A percentile compares a stretch with the other conserved stretches of the same genome.
These are phyloP conservation scores for Nebria ingens DNA, from an alignment of 1,140 invertebrate genomes.

Conservation along the genomic window DNA sequence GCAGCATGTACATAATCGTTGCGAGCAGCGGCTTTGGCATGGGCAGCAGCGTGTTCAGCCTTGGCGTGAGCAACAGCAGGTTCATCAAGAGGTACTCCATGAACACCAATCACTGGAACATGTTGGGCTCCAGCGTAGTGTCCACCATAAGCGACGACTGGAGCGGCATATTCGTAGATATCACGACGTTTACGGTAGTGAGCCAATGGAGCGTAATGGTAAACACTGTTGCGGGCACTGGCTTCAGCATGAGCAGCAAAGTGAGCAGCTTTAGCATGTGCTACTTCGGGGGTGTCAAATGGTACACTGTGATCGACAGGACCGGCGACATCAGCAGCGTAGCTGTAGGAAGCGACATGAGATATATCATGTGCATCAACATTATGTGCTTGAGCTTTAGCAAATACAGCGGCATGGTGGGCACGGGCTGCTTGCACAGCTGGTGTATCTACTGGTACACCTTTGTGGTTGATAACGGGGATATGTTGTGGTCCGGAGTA, in stretches of 20 bases:
- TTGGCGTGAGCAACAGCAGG: too few relatives aligned
- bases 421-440: constrained; percentile 38
- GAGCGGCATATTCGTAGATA: too few relatives aligned
- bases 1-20: too few relatives aligned
- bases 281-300: constrained; percentile 38
- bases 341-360: constrained; percentile 40
- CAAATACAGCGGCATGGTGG: constrained; percentile 37
- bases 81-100: too few relatives aligned
- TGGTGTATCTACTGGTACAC: constrained; percentile 31
- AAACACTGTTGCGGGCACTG: too few relatives aligned
- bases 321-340: constrained; percentile 5
- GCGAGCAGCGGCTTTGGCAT: constrained; percentile 24
- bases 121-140: too few relatives aligned
- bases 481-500: constrained; percentile 29
- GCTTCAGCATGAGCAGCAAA: constrained; percentile 37
- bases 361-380: not conserved
- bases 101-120: too few relatives aligned
- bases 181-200: too few relatives aligned
- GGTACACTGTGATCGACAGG: constrained; percentile 39
- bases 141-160: too few relatives aligned
- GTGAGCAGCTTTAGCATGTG: constrained; percentile 17
- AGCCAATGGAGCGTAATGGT: too few relatives aligned
- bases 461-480: constrained; percentile 24
- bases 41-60: too few relatives aligned
- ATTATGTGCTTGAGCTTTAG: constrained; percentile 11